Evolutionary conservation across 2,888 invertebrate species (phyloP).

Genomic region (Drosophila sordidapex): DNA sequence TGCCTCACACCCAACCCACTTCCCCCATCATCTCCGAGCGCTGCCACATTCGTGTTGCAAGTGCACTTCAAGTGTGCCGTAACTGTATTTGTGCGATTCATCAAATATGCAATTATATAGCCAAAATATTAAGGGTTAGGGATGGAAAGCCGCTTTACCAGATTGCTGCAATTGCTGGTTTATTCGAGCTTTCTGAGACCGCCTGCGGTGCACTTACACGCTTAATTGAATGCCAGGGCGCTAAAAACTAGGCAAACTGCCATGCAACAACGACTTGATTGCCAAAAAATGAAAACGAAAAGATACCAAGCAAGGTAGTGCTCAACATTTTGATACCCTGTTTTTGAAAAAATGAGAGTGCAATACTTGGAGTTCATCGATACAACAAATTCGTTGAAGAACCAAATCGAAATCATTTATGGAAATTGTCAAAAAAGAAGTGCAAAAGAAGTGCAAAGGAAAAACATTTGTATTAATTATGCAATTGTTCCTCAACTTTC

Average conservation of each 20-base stretch:
- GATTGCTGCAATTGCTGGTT: constrained; percentile 30
- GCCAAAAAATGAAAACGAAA: constrained; percentile 24
- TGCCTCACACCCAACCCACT: constrained; percentile 15
- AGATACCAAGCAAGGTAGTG: background rate
- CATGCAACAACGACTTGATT: constrained; percentile 53
- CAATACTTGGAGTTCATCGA: background rate
- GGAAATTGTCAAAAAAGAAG: background rate
- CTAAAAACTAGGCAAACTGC: constrained; percentile 67
- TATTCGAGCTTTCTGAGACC: constrained; percentile 18
- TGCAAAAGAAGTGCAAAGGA: background rate
- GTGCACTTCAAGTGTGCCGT: background rate
- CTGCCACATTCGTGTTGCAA: constrained; percentile 1
- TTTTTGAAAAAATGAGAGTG: background rate
- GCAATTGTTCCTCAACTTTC: background rate
- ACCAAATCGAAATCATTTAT: background rate
- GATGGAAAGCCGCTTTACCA: constrained; percentile 2
- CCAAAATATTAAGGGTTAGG: constrained; percentile 24
- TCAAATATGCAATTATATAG: constrained; percentile 61
- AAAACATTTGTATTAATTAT: background rate
- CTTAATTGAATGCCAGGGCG: constrained; percentile 71
- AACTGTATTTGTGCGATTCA: constrained; percentile 32
- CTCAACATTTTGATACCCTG: background rate
- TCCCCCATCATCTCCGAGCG: background rate
- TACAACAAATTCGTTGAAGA: background rate
- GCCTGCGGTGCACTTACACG: constrained; percentile 69